These are phyloP conservation scores for Eremophila alpestris DNA, from an alignment of 2,797 vertebrate species.

Conservation along the genomic window DNA sequence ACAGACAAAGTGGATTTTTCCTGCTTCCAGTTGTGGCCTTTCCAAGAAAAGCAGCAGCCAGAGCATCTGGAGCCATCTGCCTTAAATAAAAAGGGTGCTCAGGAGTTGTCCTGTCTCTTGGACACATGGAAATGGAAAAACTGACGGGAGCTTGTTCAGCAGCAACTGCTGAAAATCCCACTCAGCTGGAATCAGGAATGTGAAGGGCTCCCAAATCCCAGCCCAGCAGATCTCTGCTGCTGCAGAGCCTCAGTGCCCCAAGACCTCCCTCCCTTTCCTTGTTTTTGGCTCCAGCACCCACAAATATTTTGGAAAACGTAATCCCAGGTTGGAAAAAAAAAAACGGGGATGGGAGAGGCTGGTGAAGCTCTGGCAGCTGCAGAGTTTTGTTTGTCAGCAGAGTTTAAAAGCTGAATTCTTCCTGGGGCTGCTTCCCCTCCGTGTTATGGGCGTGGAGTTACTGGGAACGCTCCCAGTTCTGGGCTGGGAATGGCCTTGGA, in stretches of 20 bases:
- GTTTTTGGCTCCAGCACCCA: not conserved
- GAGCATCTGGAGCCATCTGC: slow-evolving; percentile 41
- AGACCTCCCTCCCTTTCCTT: not conserved
- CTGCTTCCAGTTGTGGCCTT: not conserved
- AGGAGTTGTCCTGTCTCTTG: not conserved
- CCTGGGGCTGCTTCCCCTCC: not conserved
- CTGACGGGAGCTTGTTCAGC: not conserved
- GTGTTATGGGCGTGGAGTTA: fast-evolving
- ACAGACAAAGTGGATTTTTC: not conserved
- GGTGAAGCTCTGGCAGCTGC: not conserved
- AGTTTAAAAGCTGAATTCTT: not conserved
- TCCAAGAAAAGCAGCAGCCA: slow-evolving; percentile 41
- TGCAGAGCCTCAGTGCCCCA: not conserved
- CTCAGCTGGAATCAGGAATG: not conserved
- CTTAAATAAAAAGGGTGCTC: not conserved
- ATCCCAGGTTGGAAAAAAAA: not conserved
- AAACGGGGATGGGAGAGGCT: not conserved
- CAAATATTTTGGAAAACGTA: fast-evolving
- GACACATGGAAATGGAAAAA: not conserved
- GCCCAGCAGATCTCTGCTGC: not conserved
- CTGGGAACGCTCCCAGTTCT: not conserved
- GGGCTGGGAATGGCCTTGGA: not conserved
- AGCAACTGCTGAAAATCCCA: not conserved
- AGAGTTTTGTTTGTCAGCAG: not conserved
- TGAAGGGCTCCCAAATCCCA: not conserved